phyloP scores from a whole-genome alignment of 2,888 invertebrate species.

The Empis stercorea region DNA sequence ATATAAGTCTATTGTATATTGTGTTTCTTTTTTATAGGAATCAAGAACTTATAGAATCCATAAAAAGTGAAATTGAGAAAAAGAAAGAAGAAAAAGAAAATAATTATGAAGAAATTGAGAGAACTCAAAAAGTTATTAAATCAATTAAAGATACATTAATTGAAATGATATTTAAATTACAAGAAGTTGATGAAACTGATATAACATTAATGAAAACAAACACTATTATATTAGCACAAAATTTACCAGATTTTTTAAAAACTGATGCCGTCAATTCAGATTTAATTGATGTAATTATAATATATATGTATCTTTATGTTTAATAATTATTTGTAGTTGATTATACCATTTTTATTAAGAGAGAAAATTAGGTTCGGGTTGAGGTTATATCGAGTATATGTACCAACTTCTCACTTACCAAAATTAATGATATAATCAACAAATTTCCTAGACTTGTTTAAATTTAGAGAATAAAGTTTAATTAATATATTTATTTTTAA shows the following conservation, averaged over 20 bases:
- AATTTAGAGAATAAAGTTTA: too few relatives aligned
- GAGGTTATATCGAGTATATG: too few relatives aligned
- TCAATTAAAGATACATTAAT: slow-evolving; percentile 31
- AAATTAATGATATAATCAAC: too few relatives aligned
- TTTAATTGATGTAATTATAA: slow-evolving; percentile 22
- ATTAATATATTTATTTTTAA: background rate
- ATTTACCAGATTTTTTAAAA: slow-evolving; percentile 26
- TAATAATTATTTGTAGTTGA: background rate
- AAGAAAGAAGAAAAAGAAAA: slow-evolving; percentile 36
- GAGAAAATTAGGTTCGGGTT: too few relatives aligned
- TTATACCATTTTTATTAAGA: too few relatives aligned
- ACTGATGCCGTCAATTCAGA: slow-evolving; percentile 28
- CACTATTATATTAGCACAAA: slow-evolving; percentile 21
- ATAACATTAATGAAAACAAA: slow-evolving; percentile 23
- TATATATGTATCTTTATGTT: background rate
- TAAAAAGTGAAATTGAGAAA: slow-evolving; percentile 46
- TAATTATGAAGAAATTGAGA: slow-evolving; percentile 30
- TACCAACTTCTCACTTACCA: too few relatives aligned
- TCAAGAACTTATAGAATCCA: slow-evolving; percentile 52
- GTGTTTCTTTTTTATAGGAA: slow-evolving; percentile 47
- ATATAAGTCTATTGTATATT: too few relatives aligned
- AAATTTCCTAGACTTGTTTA: too few relatives aligned
- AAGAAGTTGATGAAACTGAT: slow-evolving; percentile 32
- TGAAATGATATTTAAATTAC: slow-evolving; percentile 35
- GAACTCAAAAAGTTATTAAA: slow-evolving; percentile 26